Conservation (phyloP, 1,140 invertebrate genomes). For the Drosophila azteca region DNA sequence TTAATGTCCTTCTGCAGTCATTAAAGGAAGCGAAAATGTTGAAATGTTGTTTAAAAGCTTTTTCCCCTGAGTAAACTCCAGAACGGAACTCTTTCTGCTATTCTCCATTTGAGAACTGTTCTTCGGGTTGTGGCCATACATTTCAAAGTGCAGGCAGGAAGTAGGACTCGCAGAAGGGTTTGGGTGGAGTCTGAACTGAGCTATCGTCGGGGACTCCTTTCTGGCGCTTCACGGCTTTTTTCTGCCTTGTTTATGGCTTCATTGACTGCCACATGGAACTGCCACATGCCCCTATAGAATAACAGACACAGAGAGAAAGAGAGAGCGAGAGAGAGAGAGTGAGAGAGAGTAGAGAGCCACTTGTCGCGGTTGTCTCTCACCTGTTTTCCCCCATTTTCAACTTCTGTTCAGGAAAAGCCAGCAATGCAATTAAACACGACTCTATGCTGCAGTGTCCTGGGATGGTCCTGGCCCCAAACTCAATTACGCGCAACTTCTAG, state of each 20-base stretch:
- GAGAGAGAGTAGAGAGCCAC: slow-evolving; percentile 40
- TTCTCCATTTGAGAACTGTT: slow-evolving; percentile 14
- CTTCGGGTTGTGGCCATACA: slow-evolving; percentile 60
- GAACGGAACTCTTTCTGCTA: slow-evolving; percentile 6
- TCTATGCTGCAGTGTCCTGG: slow-evolving; percentile 33
- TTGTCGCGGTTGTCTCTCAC: slow-evolving; percentile 17
- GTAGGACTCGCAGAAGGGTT: background rate
- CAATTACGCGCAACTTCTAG: slow-evolving; percentile 69
- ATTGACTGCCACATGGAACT: slow-evolving; percentile 26
- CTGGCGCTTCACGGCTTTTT: slow-evolving; percentile 21
- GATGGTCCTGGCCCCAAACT: slow-evolving; percentile 57
- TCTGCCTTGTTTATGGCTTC: slow-evolving; percentile 31
- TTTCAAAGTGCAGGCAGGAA: slow-evolving; percentile 7
- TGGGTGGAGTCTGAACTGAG: slow-evolving; percentile 5
- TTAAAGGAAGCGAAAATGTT: slow-evolving; percentile 57
- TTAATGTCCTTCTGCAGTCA: slow-evolving; percentile 78
- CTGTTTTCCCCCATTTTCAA: slow-evolving; percentile 28
- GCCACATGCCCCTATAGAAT: too few relatives aligned
- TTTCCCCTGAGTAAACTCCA: slow-evolving; percentile 29
- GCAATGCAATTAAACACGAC: slow-evolving; percentile 75
- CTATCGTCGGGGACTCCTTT: background rate
- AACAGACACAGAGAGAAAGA: background rate
- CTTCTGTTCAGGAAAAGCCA: slow-evolving; percentile 50
- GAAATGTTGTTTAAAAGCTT: slow-evolving; percentile 59
- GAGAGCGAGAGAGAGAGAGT: background rate